These are phyloP conservation scores for Smittia sp. DNA, from an alignment of 2,888 invertebrate genomes.

Conservation along the genomic window DNA sequence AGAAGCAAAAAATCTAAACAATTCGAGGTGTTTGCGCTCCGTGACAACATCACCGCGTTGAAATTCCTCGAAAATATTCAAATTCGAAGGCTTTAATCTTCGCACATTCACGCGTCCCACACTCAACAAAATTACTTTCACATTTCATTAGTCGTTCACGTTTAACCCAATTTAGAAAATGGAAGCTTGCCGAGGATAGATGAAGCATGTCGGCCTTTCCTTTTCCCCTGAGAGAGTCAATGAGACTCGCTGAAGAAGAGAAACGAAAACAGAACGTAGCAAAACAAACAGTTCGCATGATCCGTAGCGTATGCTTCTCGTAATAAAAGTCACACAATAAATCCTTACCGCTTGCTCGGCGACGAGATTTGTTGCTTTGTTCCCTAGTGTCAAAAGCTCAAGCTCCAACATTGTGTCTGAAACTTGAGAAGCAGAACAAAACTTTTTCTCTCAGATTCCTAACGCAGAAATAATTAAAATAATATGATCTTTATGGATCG, in stretches of 20 bases:
- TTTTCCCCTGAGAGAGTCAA: too few relatives aligned
- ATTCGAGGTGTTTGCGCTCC: neutral
- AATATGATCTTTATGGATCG: neutral
- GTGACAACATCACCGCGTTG: neutral
- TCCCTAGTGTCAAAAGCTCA: neutral
- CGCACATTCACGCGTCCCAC: neutral
- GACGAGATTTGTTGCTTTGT: neutral
- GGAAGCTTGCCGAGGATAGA: neutral
- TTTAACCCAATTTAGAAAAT: neutral
- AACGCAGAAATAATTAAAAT: neutral
- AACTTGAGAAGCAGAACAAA: too few relatives aligned
- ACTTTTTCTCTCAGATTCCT: too few relatives aligned
- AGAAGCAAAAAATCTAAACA: neutral
- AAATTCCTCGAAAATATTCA: neutral
- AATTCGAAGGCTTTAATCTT: neutral
- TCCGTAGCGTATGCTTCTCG: neutral
- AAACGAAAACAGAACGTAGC: neutral
- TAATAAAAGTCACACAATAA: neutral
- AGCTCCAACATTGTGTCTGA: too few relatives aligned
- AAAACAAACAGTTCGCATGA: neutral
- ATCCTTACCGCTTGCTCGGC: neutral
- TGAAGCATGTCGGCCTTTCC: too few relatives aligned
- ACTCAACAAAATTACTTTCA: neutral
- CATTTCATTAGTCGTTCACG: neutral
- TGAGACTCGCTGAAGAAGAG: neutral